Percentiles rank a stretch among this genome's conserved stretches.
These are phyloP conservation scores for Periplaneta americana DNA, from an alignment of 1,140 invertebrate genomes.

Conservation along the genomic window DNA sequence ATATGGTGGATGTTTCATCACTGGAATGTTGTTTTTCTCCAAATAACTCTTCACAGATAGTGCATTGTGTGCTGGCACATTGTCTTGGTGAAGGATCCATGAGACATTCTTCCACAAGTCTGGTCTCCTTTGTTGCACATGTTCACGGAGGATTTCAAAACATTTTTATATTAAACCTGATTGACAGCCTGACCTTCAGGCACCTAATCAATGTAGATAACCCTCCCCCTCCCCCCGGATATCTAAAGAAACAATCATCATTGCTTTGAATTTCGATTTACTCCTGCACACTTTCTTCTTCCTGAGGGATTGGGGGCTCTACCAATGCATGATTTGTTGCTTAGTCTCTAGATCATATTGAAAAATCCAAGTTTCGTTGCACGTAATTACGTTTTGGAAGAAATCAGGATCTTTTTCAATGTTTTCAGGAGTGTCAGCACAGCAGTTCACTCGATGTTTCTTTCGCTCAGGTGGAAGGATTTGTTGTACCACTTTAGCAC, in stretches of 20 bases:
- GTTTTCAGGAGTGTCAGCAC: too few species aligned
- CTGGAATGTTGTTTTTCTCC: conserved; percentile 21
- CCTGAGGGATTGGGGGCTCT: conserved; percentile 18
- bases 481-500: too few species aligned
- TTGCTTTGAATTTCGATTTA: conserved; percentile 8
- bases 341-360: conserved; percentile 27
- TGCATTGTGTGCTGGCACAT: conserved; percentile 14
- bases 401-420: too few species aligned
- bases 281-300: conserved; percentile 21
- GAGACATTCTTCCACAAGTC: conserved; percentile 17
- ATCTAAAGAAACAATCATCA: not conserved
- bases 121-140: conserved; percentile 13
- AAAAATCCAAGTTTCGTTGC: too few species aligned
- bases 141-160: conserved; percentile 26
- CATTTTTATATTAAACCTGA: conserved; percentile 22
- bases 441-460: too few species aligned
- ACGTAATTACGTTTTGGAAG: too few species aligned
- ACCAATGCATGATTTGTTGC: conserved; percentile 22
- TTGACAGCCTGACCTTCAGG: not conserved
- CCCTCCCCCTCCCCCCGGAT: not conserved
- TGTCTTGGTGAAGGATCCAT: conserved; percentile 19
- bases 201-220: not conserved
- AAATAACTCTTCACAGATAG: conserved; percentile 22
- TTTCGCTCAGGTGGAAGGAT: too few species aligned
- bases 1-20: too few species aligned